Conservation (phyloP, 35 echinoderm and acorn worm genomes). For the Apostichopus californicus region DNA sequence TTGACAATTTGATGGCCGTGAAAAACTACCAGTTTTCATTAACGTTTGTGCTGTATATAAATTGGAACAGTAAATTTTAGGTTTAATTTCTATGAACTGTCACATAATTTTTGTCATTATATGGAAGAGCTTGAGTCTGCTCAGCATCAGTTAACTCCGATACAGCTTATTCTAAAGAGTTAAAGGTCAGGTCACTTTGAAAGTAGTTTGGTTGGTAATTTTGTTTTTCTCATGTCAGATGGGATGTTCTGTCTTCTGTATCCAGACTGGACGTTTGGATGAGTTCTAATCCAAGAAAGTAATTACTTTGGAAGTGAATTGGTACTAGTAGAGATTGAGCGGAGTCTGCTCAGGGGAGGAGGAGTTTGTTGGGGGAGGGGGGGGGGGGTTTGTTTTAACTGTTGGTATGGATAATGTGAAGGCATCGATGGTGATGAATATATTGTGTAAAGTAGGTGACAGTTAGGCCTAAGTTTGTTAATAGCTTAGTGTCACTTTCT, state of each 20-base stretch:
- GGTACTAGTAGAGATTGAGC: too few relatives aligned
- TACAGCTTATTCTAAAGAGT: not conserved
- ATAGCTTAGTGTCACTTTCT: too few relatives aligned
- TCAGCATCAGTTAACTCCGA: not conserved
- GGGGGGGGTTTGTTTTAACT: too few relatives aligned
- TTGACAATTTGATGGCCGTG: not conserved
- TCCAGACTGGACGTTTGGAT: not conserved
- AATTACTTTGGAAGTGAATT: not conserved
- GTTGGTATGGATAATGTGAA: too few relatives aligned
- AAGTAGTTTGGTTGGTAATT: not conserved
- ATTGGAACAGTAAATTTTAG: conserved; percentile 11
- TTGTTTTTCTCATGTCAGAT: too few relatives aligned
- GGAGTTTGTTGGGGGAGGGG: not conserved
- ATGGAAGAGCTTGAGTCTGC: not conserved
- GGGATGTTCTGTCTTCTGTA: too few relatives aligned
- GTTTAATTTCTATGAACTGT: conserved; percentile 15
- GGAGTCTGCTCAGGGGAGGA: not conserved
- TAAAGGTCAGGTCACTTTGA: not conserved
- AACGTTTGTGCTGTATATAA: not conserved
- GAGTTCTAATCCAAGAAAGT: not conserved
- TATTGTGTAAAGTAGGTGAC: too few relatives aligned
- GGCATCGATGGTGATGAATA: too few relatives aligned
- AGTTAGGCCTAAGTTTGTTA: too few relatives aligned
- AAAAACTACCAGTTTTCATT: not conserved
- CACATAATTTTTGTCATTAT: conserved; percentile 23